Evolutionary conservation across 2,113 vertebrate species (phyloP).

Genomic region (Neofelis nebulosa): DNA sequence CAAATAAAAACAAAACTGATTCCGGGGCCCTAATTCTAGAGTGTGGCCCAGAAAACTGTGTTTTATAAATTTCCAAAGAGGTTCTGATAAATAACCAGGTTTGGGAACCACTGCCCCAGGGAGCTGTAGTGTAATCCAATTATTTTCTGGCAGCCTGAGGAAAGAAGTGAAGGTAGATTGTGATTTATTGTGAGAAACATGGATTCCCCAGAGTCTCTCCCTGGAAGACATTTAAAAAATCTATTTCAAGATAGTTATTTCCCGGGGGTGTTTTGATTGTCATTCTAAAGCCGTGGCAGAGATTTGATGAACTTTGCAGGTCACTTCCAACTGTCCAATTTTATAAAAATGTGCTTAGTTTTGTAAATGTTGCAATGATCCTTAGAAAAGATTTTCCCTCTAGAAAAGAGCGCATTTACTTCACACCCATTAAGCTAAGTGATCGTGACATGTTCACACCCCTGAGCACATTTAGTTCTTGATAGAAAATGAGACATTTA

Average conservation of each 20-base stretch:
- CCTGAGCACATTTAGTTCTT: slow-evolving; percentile 27
- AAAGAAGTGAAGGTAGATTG: background rate
- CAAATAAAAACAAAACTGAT: background rate
- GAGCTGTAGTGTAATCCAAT: background rate
- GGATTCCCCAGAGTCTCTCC: background rate
- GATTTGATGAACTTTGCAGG: slow-evolving; percentile 50
- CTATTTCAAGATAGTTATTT: slow-evolving; percentile 43
- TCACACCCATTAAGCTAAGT: slow-evolving; percentile 61
- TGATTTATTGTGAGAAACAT: slow-evolving; percentile 21
- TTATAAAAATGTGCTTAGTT: slow-evolving; percentile 23
- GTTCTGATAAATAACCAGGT: slow-evolving; percentile 16
- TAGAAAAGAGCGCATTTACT: slow-evolving; percentile 31
- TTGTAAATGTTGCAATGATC: slow-evolving; percentile 43
- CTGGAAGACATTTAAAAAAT: slow-evolving; percentile 12
- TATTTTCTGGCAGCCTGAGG: background rate
- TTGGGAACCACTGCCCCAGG: background rate
- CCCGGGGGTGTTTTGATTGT: slow-evolving; percentile 32
- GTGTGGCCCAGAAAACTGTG: background rate
- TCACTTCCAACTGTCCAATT: slow-evolving; percentile 37
- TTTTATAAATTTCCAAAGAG: background rate
- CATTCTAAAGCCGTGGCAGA: background rate
- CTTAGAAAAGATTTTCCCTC: slow-evolving; percentile 27
- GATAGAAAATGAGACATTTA: slow-evolving; percentile 52
- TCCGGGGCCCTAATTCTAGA: background rate
- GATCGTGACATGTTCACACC: slow-evolving; percentile 32